Base-by-base conservation (phyloP, 2,797 vertebrate genomes). In the Serranus cabrilla region DNA sequence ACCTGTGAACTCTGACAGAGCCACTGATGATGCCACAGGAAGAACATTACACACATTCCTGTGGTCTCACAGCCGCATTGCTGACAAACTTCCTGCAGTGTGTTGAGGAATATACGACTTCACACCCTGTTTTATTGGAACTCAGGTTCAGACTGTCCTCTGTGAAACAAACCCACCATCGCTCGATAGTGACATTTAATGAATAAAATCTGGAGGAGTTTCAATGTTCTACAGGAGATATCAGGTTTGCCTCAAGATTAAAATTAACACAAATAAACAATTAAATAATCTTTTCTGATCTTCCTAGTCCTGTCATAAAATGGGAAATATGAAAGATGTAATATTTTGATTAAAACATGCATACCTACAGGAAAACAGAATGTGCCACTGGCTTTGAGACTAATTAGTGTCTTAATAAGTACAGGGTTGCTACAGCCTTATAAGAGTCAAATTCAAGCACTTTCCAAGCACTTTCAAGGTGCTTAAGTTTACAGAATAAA, bases 11-110 rank as follows among this genome's bases (percentile, higher is more conserved):
- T 39, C 20, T 46, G 42, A 72, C 1, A 52, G 31, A 11, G 14
- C 42, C 51, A 54, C 21, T 51, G 61, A 71, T 11, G 40, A 74
- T 27, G 31, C 23, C 25, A 71, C 75, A 74, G 76, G 81, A 89
- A 67, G 42, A 71, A 45, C 60, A 77, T 74, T 67, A 14, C 74
- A 80, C 71, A 66, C 60, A 79, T 84, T 87, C 71, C 57, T 83
- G 49, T 59, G 61, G 63, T 50, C 39, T 74, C 50, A 56, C n/a
- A 52, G 69, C 42, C 82, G 40, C 64, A 57, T 47, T 66, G 56
- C 58, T 74, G 47, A 60, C 21, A 54, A 74, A 72, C 75, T 37
- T 80, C 60, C 71, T 64, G 60, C 49, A 13, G 23, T 20, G 50
- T 56, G 67, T 31, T 45, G 20, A 68, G 20, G 8, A 47, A 67